phyloP scores from a whole-genome alignment of 1,140 invertebrate species.

The Cardiocondyla obscurior region DNA sequence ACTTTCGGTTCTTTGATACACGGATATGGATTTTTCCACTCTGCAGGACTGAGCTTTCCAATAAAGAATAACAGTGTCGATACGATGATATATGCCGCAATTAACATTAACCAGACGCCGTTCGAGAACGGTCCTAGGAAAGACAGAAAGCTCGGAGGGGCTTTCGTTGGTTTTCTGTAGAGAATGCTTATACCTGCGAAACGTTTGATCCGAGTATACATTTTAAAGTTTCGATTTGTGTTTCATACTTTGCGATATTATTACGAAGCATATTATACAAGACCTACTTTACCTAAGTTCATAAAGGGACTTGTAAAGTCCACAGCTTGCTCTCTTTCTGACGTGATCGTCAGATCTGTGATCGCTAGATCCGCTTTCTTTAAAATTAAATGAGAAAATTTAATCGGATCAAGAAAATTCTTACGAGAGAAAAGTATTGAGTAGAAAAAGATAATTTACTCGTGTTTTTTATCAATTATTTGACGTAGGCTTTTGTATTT shows the following conservation, averaged over 20 bases:
- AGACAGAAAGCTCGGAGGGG: conserved; percentile 91
- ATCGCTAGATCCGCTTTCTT: conserved; percentile 92
- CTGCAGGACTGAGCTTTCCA: conserved; percentile 90
- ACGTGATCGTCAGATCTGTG: conserved; percentile 94
- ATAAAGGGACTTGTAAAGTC: conserved; percentile 96
- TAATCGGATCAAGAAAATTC: background rate
- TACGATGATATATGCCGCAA: conserved; percentile 90
- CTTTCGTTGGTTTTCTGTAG: conserved; percentile 90
- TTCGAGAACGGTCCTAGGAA: conserved; percentile 94
- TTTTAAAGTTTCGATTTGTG: background rate
- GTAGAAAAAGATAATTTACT: background rate
- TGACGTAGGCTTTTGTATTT: background rate
- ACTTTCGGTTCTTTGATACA: conserved; percentile 89
- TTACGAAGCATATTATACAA: no score
- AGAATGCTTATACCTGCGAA: conserved; percentile 92
- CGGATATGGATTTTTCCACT: conserved; percentile 93
- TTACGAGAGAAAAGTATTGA: background rate
- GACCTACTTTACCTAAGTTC: conserved; percentile 88
- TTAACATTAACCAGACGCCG: conserved; percentile 92
- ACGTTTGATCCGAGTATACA: background rate
- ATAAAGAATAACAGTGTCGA: conserved; percentile 92
- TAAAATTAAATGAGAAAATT: conserved; percentile 65
- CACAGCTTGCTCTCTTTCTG: conserved; percentile 90
- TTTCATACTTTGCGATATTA: background rate
- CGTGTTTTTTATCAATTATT: background rate